Evolutionary conservation across 2,797 vertebrate genomes (phyloP).

Genomic region (Sphenopsis melanotis): DNA sequence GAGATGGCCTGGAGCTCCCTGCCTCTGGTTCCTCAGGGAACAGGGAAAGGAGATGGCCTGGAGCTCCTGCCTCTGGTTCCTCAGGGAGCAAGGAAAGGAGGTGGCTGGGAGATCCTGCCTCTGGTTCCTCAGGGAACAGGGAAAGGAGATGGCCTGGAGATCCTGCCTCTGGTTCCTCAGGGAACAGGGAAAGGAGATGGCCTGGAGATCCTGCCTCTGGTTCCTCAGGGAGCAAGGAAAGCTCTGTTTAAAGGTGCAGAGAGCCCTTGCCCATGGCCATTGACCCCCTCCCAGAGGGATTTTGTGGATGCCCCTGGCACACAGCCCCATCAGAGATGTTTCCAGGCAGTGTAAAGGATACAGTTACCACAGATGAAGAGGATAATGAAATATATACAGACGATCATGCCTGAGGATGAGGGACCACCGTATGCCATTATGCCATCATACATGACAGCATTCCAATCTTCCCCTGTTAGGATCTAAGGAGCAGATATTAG

Average conservation of each 20-base stretch:
- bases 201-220: no score
- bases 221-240: background rate
- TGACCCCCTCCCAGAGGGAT: background rate
- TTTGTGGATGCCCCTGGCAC: background rate
- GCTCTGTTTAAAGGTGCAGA: background rate
- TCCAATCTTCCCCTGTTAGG: constrained; percentile 98
- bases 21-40: background rate
- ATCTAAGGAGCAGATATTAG: constrained; percentile 76
- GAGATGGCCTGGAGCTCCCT: no score
- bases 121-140: no score
- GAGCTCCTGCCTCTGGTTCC: no score
- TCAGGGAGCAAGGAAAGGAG: background rate
- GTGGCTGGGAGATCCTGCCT: no score
- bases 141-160: no score
- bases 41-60: background rate
- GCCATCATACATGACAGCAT: constrained; percentile 97
- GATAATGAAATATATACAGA: constrained; percentile 99
- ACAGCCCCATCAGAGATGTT: background rate
- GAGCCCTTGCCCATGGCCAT: accelerated
- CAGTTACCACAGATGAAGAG: constrained; percentile 99
- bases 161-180: no score
- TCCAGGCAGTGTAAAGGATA: constrained; percentile 80
- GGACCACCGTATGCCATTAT: constrained; percentile 98
- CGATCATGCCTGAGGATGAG: constrained; percentile 94
- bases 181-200: background rate